These are phyloP conservation scores for Gouania willdenowi DNA, from an alignment of 2,797 vertebrate species.

Conservation along the genomic window DNA sequence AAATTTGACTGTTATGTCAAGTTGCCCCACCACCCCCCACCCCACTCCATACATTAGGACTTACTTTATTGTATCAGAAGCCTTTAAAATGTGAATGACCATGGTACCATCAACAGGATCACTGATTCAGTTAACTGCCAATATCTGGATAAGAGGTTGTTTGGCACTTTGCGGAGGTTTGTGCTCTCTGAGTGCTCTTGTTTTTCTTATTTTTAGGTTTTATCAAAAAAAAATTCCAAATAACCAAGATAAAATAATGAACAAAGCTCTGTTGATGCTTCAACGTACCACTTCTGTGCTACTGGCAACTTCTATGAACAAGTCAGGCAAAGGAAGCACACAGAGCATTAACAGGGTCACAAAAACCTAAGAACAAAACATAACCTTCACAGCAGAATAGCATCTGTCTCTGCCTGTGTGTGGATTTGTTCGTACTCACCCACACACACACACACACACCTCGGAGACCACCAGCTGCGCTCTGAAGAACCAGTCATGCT, in stretches of 20 bases:
- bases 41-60: too few relatives aligned
- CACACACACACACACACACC: slow-evolving; percentile 9
- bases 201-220: too few relatives aligned
- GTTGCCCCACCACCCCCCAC: too few relatives aligned
- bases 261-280: background rate
- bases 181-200: too few relatives aligned
- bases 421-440: background rate
- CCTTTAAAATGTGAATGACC: too few relatives aligned
- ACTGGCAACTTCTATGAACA: slow-evolving; percentile 28
- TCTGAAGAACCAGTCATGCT: slow-evolving; percentile 59
- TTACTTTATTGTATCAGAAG: too few relatives aligned
- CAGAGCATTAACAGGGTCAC: slow-evolving; percentile 27
- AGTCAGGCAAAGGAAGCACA: slow-evolving; percentile 15
- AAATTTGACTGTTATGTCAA: too few relatives aligned
- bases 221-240: too few relatives aligned
- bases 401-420: slow-evolving; percentile 16
- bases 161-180: too few relatives aligned
- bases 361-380: slow-evolving; percentile 40
- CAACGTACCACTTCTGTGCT: slow-evolving; percentile 16
- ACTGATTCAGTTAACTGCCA: too few relatives aligned
- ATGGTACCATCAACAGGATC: too few relatives aligned
- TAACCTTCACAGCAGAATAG: slow-evolving; percentile 39
- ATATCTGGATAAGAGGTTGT: too few relatives aligned
- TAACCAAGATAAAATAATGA: background rate
- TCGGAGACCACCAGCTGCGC: slow-evolving; percentile 58